phyloP scores from a whole-genome alignment of 2,797 vertebrate genomes.

The Anas flavirostris region DNA sequence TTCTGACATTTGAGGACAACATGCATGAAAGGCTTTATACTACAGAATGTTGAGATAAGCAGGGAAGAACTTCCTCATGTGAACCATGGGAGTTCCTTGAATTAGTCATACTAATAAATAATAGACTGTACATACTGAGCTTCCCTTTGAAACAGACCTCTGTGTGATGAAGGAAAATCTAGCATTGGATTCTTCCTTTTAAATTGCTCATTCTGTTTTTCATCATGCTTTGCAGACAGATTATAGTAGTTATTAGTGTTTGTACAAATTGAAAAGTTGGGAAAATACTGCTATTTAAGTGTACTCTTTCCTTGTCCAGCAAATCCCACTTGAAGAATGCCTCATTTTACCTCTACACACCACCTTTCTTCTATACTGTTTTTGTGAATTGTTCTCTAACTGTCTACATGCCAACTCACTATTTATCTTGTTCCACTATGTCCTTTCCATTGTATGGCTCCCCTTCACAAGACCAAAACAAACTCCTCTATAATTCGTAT shows the following conservation, averaged over 20 bases:
- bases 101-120: conserved; percentile 62
- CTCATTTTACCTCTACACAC: background rate
- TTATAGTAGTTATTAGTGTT: background rate
- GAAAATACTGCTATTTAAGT: background rate
- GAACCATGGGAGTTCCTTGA: conserved; percentile 23
- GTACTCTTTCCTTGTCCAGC: background rate
- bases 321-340: background rate
- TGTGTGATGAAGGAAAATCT: background rate
- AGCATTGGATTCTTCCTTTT: background rate
- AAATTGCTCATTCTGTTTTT: conserved; percentile 33
- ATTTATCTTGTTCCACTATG: conserved; percentile 21
- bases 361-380: background rate
- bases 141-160: conserved; percentile 48
- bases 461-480: background rate
- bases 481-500: background rate
- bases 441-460: background rate
- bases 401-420: background rate
- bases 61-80: conserved; percentile 26
- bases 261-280: background rate
- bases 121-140: conserved; percentile 35
- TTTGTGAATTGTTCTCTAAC: background rate
- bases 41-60: conserved; percentile 27
- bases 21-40: conserved; percentile 22
- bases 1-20: conserved; percentile 53
- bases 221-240: background rate